Evolutionary conservation across 1,140 invertebrate genomes (phyloP).

Genomic region (Oscheius sp.): DNA sequence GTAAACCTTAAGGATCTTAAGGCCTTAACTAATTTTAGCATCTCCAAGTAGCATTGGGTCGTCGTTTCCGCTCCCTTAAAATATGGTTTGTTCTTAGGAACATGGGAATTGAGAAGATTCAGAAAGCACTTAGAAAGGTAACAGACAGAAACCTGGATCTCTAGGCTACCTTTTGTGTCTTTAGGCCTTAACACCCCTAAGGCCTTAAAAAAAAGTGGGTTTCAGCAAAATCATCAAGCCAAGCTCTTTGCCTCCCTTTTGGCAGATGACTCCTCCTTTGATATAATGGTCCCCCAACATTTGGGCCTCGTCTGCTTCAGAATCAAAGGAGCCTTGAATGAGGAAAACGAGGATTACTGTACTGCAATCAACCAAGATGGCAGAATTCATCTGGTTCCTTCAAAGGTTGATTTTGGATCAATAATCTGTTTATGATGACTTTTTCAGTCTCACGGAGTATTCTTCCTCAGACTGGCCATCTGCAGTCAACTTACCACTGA

Average conservation of each 20-base stretch:
- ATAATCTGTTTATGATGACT: slow-evolving; percentile 5
- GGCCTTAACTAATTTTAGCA: slow-evolving; percentile 68
- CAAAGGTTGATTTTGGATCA: slow-evolving; percentile 64
- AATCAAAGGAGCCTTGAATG: slow-evolving; percentile 72
- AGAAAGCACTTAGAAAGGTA: slow-evolving; percentile 74
- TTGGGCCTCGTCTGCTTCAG: slow-evolving; percentile 85
- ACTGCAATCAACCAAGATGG: slow-evolving; percentile 75
- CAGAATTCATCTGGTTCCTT: slow-evolving; percentile 80
- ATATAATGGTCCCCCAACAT: slow-evolving; percentile 71
- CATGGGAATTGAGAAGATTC: slow-evolving; percentile 77
- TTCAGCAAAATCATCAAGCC: slow-evolving; percentile 54
- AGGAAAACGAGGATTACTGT: slow-evolving; percentile 73
- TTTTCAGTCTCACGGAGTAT: slow-evolving; percentile 62
- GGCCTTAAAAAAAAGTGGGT: no score
- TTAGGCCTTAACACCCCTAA: no score
- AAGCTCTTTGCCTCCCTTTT: slow-evolving; percentile 56
- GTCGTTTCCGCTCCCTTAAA: slow-evolving; percentile 85
- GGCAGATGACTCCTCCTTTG: slow-evolving; percentile 67
- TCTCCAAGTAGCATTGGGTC: slow-evolving; percentile 87
- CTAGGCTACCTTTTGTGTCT: no score
- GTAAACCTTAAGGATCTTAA: slow-evolving; percentile 59
- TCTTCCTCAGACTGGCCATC: slow-evolving; percentile 79
- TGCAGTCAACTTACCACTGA: slow-evolving; percentile 73
- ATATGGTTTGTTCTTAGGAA: slow-evolving; percentile 86
- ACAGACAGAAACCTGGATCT: no score